A percentile compares a stretch with the other conserved stretches of the same genome.
These are phyloP conservation scores for Cirrhinus mrigala DNA, from an alignment of 2,797 vertebrate species.

Conservation along the genomic window DNA sequence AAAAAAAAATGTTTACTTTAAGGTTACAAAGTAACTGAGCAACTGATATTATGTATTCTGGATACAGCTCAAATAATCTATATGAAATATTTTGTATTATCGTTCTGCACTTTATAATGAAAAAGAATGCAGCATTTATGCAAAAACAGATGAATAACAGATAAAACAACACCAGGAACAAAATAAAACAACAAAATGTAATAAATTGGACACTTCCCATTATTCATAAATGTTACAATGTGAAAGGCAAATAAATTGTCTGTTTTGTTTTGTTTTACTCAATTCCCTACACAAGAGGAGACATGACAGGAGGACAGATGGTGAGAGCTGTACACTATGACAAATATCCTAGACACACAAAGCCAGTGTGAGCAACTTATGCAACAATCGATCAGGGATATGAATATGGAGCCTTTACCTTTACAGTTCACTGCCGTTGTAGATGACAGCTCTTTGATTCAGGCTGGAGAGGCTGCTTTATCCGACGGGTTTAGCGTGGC, in stretches of 20 bases:
- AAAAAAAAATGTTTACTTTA: background rate
- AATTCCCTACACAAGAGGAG: conserved; percentile 2
- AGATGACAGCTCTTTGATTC: conserved; percentile 42
- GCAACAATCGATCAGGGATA: conserved; percentile 65
- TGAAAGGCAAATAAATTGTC: background rate
- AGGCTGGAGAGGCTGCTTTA: conserved; percentile 40
- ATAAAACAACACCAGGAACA: background rate
- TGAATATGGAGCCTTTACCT: conserved; percentile 79
- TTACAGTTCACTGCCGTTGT: conserved; percentile 63
- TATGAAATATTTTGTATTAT: background rate
- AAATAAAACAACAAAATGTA: background rate
- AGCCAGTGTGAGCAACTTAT: conserved; percentile 49
- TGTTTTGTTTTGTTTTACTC: conserved; percentile 24
- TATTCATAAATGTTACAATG: background rate
- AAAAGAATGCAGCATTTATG: background rate
- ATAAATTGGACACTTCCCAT: background rate
- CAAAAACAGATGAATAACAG: background rate
- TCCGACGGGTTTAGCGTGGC: conserved; percentile 39
- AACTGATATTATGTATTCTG: background rate
- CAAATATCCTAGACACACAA: conserved; percentile 45
- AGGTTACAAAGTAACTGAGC: background rate
- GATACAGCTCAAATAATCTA: background rate
- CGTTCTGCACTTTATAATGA: background rate
- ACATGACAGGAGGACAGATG: conserved; percentile 50
- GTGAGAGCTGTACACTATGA: conserved; percentile 34